Evolutionary conservation across 30 jellyfish, hydroid and myxozoan genomes (phyloP), one percentile per base, ranked within the genome.

Genomic region (Hydractinia symbiolongicarpus): DNA sequence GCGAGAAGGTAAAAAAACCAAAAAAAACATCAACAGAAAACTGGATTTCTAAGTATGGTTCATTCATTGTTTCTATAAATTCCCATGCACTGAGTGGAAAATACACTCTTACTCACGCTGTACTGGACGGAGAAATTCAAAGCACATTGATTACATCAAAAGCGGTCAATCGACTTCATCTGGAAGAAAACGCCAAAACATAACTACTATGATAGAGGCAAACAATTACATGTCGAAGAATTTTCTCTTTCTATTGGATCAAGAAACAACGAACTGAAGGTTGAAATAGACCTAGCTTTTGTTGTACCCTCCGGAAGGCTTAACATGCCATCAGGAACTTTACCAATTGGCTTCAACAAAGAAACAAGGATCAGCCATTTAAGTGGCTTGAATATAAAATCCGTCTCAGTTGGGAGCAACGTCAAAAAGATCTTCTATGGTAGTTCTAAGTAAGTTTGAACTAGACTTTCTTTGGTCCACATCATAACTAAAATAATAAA

Each of bases 261-360:
- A 58, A 58, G 69, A 58, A 13, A 58, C 69, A 58, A 58, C 15
- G 19, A 58, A 58, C 19, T 58, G 69, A 58, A 58, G 69, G 3
- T 58, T 58, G 69, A 58, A 13, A 58, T 58, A 58, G 19, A 58
- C 69, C 3, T 16, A 13, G 69, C 69, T 13, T 58, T 58, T 11
- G 69, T 58, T 16, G 19, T 58, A 3, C 3, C 69, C 19, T 58
- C 69, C 19, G 69, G 19, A 16, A 58, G 69, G 3, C 3, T 58
- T 16, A 58, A 58, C 69, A 58, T 58, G 69, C 69, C 69, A 16
- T 58, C 69, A 58, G 3, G 3, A 16, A 58, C 69, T 11, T 58
- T 58, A 58, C 69, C 69, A 58, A 58, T 0, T 58, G 69, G 69
- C 69, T 58, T 58, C 69, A 16, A 58, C 69, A 58, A 58, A 58